These are phyloP conservation scores for Trichonephila inaurata DNA, from an alignment of 1,140 invertebrate genomes.

Conservation along the genomic window DNA sequence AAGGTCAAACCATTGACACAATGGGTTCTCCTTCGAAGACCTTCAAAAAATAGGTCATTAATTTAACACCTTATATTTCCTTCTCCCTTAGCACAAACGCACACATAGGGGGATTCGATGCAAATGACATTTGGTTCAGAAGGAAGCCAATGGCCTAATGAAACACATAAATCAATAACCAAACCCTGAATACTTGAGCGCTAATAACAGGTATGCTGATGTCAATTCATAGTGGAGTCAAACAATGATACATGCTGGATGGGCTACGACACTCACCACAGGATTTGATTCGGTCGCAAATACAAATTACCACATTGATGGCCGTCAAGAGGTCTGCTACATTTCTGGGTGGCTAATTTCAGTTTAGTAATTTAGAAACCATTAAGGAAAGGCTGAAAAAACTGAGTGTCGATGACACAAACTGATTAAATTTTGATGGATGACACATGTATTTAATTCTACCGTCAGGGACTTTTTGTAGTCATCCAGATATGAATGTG, in stretches of 20 bases:
- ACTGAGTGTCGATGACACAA: constrained; percentile 41
- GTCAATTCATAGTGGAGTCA: background rate
- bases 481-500: background rate
- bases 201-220: background rate
- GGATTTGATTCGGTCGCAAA: background rate
- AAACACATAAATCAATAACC: background rate
- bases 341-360: constrained; percentile 51
- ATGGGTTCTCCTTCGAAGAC: background rate
- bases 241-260: background rate
- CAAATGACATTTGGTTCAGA: background rate
- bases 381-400: constrained; percentile 1
- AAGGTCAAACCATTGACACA: background rate
- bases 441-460: constrained; percentile 26
- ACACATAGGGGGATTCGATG: background rate
- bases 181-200: background rate
- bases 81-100: background rate
- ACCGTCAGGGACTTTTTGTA: background rate
- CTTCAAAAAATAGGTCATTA: background rate
- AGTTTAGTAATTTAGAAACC: constrained; percentile 37
- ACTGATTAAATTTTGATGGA: constrained; percentile 54
- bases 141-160: background rate
- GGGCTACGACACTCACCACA: background rate
- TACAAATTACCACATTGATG: background rate
- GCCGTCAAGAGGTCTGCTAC: background rate
- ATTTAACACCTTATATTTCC: background rate